Conservation (phyloP, 92 coral and sea anemone genomes). For the Parazoanthus swiftii region DNA sequence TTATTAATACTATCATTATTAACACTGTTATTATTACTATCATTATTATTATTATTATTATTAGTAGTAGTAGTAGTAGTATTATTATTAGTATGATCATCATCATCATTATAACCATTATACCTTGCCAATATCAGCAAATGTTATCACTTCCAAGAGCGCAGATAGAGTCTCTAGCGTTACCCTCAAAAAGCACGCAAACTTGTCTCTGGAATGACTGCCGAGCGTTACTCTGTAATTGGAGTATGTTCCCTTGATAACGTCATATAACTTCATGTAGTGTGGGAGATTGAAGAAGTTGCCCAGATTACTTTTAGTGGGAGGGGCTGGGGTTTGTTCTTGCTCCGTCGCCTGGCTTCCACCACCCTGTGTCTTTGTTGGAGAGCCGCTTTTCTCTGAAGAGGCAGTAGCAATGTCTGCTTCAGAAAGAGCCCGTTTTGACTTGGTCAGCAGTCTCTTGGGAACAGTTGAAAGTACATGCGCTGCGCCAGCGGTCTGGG, state of each 20-base stretch:
- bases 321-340: conserved; percentile 61
- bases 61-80: no score
- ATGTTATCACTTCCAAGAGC: conserved; percentile 85
- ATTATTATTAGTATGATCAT: no score
- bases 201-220: conserved; percentile 74
- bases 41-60: no score
- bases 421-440: conserved; percentile 81
- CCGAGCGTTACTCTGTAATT: conserved; percentile 88
- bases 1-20: no score
- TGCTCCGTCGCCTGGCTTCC: conserved; percentile 65
- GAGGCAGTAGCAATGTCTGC: conserved; percentile 62
- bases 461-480: conserved; percentile 69
- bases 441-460: conserved; percentile 85
- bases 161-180: conserved; percentile 72
- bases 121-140: conserved; percentile 94
- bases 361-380: conserved; percentile 68
- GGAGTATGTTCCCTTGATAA: conserved; percentile 79
- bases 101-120: neutral
- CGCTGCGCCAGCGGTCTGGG: conserved; percentile 61
- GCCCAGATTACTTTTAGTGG: conserved; percentile 83
- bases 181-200: conserved; percentile 70
- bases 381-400: conserved; percentile 59
- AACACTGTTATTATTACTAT: no score
- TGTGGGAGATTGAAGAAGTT: conserved; percentile 85
- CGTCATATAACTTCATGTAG: conserved; percentile 88